A percentile compares a stretch with the other conserved stretches of the same genome.
Conservation (phyloP, 2,888 invertebrate genomes). For the Euclidia mi region DNA sequence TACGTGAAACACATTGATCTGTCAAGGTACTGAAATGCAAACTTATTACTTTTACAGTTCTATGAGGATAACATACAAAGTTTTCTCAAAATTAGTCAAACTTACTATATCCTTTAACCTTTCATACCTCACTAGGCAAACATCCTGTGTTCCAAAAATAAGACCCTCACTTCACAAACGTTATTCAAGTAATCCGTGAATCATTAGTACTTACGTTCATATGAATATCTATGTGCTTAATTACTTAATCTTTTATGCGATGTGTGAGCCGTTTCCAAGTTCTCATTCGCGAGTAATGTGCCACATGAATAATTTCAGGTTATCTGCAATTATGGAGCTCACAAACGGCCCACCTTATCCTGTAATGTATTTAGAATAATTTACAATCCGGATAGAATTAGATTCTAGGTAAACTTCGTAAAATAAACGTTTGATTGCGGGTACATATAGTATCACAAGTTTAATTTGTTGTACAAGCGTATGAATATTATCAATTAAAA, state of each 20-base stretch:
- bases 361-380: slow-evolving; percentile 58
- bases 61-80: too few species aligned
- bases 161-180: too few species aligned
- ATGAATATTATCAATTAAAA: too few species aligned
- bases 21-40: too few species aligned
- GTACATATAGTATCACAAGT: too few species aligned
- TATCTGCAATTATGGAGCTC: slow-evolving; percentile 54
- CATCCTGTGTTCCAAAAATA: too few species aligned
- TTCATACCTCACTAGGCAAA: too few species aligned
- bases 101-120: too few species aligned
- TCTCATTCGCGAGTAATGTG: slow-evolving; percentile 36
- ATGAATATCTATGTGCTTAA: slow-evolving; percentile 37
- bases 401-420: not conserved
- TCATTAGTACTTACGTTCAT: slow-evolving; percentile 23
- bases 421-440: not conserved
- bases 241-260: slow-evolving; percentile 44
- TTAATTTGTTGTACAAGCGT: too few species aligned
- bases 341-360: slow-evolving; percentile 37
- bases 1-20: too few species aligned
- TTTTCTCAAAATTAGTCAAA: not conserved
- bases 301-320: slow-evolving; percentile 67
- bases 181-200: slow-evolving; percentile 11
- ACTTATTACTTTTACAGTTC: too few species aligned
- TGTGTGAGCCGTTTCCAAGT: slow-evolving; percentile 52
- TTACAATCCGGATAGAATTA: slow-evolving; percentile 45